Evolutionary conservation across 2,113 vertebrate species (phyloP).

Genomic region (Fukomys damarensis): DNA sequence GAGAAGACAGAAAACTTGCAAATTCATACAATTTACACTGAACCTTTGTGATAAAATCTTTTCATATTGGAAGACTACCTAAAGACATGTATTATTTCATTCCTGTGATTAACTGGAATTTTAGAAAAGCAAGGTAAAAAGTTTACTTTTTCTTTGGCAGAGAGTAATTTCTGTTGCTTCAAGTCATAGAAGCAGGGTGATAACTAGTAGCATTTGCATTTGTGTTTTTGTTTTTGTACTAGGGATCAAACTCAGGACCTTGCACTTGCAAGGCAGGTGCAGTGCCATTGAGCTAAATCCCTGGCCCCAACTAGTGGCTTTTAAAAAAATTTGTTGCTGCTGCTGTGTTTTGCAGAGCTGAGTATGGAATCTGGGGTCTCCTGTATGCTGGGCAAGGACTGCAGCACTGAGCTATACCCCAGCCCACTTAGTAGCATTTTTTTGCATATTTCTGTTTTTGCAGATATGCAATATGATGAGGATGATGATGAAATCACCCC

Average conservation of each 20-base stretch:
- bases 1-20: not conserved
- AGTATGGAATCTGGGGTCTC: not conserved
- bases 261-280: too few relatives aligned
- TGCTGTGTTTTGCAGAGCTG: not conserved
- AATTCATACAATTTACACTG: not conserved
- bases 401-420: not conserved
- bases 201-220: not conserved
- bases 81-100: not conserved
- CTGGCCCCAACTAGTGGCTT: too few relatives aligned
- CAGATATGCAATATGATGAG: constrained; percentile 98
- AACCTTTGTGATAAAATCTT: constrained; percentile 8
- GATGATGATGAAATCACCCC: constrained; percentile 99
- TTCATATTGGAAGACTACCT: not conserved
- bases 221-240: too few relatives aligned
- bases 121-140: not conserved
- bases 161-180: not conserved
- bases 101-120: constrained; percentile 10
- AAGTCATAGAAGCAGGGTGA: not conserved
- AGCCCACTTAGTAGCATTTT: not conserved
- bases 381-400: not conserved
- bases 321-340: not conserved
- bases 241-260: too few relatives aligned
- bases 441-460: constrained; percentile 51
- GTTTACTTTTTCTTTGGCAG: constrained; percentile 37
- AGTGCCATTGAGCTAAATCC: too few relatives aligned